phyloP scores from a whole-genome alignment of 2,888 invertebrate genomes.

The Drosophila neoperkinsi region DNA sequence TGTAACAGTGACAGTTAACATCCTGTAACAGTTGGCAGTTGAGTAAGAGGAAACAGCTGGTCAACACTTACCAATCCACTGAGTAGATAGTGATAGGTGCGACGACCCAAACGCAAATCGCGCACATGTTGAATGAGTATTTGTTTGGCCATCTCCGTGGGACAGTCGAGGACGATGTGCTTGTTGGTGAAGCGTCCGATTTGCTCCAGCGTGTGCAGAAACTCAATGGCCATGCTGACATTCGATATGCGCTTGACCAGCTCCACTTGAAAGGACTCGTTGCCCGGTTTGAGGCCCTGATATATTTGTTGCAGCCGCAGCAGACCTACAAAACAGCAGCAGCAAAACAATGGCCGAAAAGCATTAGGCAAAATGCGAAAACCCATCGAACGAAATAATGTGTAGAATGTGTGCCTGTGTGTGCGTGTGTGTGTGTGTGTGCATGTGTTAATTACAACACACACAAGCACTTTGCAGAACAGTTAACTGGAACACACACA shows the following conservation, averaged over 20 bases:
- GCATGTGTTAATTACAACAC: conserved; percentile 16
- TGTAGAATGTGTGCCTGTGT: background rate
- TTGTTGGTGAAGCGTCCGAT: conserved; percentile 94
- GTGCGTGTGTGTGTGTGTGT: background rate
- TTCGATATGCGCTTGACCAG: conserved; percentile 95
- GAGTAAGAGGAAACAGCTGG: background rate
- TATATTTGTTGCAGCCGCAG: conserved; percentile 96
- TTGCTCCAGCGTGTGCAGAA: conserved; percentile 93
- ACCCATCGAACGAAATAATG: background rate
- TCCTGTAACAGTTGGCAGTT: background rate
- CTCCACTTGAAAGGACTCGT: conserved; percentile 93
- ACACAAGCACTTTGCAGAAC: background rate
- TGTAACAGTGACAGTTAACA: conserved; percentile 78
- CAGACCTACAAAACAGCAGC: conserved; percentile 88
- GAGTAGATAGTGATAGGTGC: conserved; percentile 96
- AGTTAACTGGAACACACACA: background rate
- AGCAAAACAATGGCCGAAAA: background rate
- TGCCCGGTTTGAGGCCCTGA: conserved; percentile 93
- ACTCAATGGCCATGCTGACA: conserved; percentile 94
- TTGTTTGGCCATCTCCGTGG: conserved; percentile 95
- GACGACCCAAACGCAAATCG: conserved; percentile 93
- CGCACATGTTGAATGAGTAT: conserved; percentile 95
- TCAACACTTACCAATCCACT: conserved; percentile 92
- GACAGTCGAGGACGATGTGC: conserved; percentile 95
- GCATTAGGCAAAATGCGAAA: background rate